A percentile compares a stretch with the other conserved stretches of the same genome.
Evolutionary conservation across 2,888 invertebrate species (phyloP).

Genomic region (Corbicula japonica): DNA sequence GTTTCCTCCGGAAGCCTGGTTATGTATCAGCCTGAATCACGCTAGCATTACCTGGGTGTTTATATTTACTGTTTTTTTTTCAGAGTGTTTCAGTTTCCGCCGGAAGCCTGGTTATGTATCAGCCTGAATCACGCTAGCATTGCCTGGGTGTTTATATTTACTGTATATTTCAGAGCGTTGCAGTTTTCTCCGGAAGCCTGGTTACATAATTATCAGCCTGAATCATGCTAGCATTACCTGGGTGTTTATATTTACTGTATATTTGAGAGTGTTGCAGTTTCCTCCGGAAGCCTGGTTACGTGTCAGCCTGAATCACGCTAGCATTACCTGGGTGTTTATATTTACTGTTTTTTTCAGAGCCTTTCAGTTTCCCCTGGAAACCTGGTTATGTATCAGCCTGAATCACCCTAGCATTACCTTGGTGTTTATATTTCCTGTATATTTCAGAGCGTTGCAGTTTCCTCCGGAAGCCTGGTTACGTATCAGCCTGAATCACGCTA

Average conservation of each 20-base stretch:
- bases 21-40: conserved; percentile 96
- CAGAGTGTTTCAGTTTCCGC: conserved; percentile 98
- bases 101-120: conserved; percentile 98
- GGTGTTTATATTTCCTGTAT: conserved; percentile 89
- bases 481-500: conserved; percentile 95
- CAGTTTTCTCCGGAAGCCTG: conserved; percentile 99
- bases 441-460: conserved; percentile 95
- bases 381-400: conserved; percentile 96
- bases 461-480: conserved; percentile 99
- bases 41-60: conserved; percentile 96
- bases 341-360: conserved; percentile 93
- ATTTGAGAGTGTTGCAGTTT: conserved; percentile 98
- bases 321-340: conserved; percentile 96
- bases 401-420: conserved; percentile 98
- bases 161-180: conserved; percentile 93
- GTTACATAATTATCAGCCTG: conserved; percentile 95
- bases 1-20: conserved; percentile 98
- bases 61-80: too few species aligned
- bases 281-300: conserved; percentile 99
- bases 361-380: conserved; percentile 98
- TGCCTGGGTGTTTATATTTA: conserved; percentile 95
- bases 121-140: conserved; percentile 96
- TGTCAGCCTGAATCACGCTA: conserved; percentile 95
- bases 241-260: too few species aligned
- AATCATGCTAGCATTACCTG: conserved; percentile 98